Base-by-base conservation (phyloP, 2,888 invertebrate species). In the Fragum whitleyi region DNA sequence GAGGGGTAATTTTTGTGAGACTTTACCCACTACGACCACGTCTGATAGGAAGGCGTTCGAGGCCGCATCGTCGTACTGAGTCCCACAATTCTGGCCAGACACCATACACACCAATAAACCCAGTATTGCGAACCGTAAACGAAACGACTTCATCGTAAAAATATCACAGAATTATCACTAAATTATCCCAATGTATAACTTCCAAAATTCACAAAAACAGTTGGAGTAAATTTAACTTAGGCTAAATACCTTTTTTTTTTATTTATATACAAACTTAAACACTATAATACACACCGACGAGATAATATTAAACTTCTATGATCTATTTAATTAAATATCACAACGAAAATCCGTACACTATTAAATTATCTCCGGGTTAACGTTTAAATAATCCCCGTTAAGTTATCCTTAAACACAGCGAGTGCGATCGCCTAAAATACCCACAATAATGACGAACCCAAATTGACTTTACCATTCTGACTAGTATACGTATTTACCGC, bases 31-130 rank as follows among this genome's bases (percentile, higher is more conserved):
- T 1, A 75, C 26, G 7, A 69, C 75, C n/a, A 75, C 47, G 51
- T 75, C 75, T 5, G 68, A 57, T 19, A 59, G 42, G 68, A 57
- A 69, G 42, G 68, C 75, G 36, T 69, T 75, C 7, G 75, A 75
- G 42, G 69, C 75, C 1, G 75, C 65, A 53, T 75, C 75, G 53
- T 59, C 51, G 28, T 68, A 75, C 53, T 75, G 68, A 16, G 68
- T 69, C 42, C 69, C 68, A 36, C 75, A 75, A n/a, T 57, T 69
- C 28, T 32, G 68, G 42, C 75, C 29, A 68, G 68, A 75, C 26
- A 75, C 69, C 32, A 53, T 39, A 69, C 61, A 68, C 26, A 75
- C 75, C 28, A 65, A 75, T 55, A 75, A 69, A 53, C 75, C 75
- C 2, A 75, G 59, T 32, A 75, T 39, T 19, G 68, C 51, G 47